phyloP scores from a whole-genome alignment of 1,140 invertebrate genomes.

The Medauroidea extradentata region DNA sequence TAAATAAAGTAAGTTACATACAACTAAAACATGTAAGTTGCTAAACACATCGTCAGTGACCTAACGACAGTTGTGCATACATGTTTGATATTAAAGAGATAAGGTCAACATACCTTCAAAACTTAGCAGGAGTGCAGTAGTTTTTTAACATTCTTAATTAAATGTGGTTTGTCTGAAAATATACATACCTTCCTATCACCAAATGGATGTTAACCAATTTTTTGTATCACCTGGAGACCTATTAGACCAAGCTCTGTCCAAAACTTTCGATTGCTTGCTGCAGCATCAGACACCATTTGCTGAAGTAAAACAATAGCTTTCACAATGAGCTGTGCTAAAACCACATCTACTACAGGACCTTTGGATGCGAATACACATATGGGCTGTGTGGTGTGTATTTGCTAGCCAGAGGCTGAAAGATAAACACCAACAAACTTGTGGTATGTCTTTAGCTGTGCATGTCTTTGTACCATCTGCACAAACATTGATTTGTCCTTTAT shows the following conservation, averaged over 20 bases:
- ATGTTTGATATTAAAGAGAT: too few relatives aligned
- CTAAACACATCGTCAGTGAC: too few relatives aligned
- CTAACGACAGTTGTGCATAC: too few relatives aligned
- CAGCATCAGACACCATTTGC: slow-evolving; percentile 14
- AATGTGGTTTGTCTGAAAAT: slow-evolving; percentile 18
- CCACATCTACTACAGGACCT: slow-evolving; percentile 9
- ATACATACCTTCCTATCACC: slow-evolving; percentile 12
- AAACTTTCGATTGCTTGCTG: slow-evolving; percentile 12
- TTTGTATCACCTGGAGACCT: slow-evolving; percentile 1
- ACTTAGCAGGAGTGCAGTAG: too few relatives aligned
- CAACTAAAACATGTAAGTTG: not conserved
- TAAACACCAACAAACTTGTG: slow-evolving; percentile 16
- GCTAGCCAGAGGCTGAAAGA: slow-evolving; percentile 14
- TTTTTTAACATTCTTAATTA: slow-evolving; percentile 13
- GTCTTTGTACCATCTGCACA: slow-evolving; percentile 4
- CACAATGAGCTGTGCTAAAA: slow-evolving; percentile 17
- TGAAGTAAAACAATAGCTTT: slow-evolving; percentile 15
- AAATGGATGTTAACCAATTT: slow-evolving; percentile 15
- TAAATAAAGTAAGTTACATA: not conserved
- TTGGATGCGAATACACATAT: slow-evolving; percentile 18
- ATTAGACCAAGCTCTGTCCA: slow-evolving; percentile 7
- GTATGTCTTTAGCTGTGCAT: slow-evolving; percentile 9
- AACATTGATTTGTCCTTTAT: slow-evolving; percentile 16
- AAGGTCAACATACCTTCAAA: too few relatives aligned
- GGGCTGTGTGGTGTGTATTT: slow-evolving; percentile 16